A percentile compares a stretch with the other conserved stretches of the same genome.
Evolutionary conservation across 2,113 vertebrate species (phyloP).

Genomic region (Ailuropoda melanoleuca): DNA sequence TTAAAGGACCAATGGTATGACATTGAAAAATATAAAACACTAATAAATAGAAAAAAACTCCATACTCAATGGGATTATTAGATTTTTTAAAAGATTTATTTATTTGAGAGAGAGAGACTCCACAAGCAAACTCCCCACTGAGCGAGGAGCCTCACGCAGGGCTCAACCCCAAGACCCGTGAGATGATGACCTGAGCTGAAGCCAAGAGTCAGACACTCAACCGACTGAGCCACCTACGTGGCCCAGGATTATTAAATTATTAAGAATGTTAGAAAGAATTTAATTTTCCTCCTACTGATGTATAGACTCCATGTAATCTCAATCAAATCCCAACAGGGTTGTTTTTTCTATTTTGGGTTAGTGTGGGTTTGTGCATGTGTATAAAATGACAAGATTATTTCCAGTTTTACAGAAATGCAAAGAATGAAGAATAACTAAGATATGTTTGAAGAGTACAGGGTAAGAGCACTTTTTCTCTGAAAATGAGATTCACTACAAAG

Average conservation of each 20-base stretch:
- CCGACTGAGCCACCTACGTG: background rate
- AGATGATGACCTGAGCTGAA: background rate
- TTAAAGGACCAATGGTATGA: background rate
- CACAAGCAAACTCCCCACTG: background rate
- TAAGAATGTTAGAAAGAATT: background rate
- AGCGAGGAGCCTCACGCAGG: background rate
- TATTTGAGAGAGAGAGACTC: background rate
- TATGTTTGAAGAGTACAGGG: background rate
- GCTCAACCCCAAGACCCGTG: background rate
- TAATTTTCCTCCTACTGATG: background rate
- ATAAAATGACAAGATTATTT: background rate
- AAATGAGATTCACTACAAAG: background rate
- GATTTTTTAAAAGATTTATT: background rate
- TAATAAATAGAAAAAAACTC: background rate
- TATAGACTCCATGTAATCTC: accelerated
- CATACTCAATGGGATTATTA: background rate
- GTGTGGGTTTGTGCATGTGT: background rate
- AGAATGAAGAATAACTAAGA: background rate
- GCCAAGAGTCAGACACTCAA: background rate
- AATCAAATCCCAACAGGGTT: background rate
- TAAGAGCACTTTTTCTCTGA: background rate
- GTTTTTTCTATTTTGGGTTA: background rate
- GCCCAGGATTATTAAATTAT: background rate
- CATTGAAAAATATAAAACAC: background rate
- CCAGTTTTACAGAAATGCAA: background rate